A percentile compares a stretch with the other conserved stretches of the same genome.
Evolutionary conservation across 2,888 invertebrate genomes (phyloP).

Genomic region (Caprella mutica): DNA sequence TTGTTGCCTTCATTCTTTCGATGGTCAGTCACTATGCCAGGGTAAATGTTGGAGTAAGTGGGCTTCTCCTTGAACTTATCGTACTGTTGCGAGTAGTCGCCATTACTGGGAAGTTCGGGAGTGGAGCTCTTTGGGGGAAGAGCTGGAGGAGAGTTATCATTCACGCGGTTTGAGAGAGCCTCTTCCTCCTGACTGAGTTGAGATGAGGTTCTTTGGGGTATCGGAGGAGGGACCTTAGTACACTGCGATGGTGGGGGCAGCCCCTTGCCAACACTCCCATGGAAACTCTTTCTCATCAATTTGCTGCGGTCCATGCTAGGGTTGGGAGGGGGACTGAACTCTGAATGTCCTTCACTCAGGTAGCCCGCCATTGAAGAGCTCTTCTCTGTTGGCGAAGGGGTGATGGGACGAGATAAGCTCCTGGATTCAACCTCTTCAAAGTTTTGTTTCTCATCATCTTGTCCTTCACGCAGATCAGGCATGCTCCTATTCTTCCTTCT

Average conservation of each 20-base stretch:
- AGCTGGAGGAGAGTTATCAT: slow-evolving; percentile 24
- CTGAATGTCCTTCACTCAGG: slow-evolving; percentile 74
- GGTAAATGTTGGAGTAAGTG: neutral
- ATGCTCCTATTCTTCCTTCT: slow-evolving; percentile 78
- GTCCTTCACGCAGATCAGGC: slow-evolving; percentile 78
- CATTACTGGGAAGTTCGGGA: slow-evolving; percentile 25
- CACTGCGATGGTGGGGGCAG: slow-evolving; percentile 49
- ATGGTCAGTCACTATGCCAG: neutral
- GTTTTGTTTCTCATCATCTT: slow-evolving; percentile 41
- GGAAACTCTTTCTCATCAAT: slow-evolving; percentile 78
- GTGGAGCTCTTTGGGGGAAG: slow-evolving; percentile 31
- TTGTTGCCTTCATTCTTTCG: slow-evolving; percentile 34
- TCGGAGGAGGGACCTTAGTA: slow-evolving; percentile 63
- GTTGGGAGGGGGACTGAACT: slow-evolving; percentile 58
- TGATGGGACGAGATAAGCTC: slow-evolving; percentile 39
- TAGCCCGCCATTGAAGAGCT: slow-evolving; percentile 55
- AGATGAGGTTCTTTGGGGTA: slow-evolving; percentile 70
- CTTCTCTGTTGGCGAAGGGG: slow-evolving; percentile 46
- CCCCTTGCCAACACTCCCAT: slow-evolving; percentile 57
- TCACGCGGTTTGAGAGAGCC: slow-evolving; percentile 40
- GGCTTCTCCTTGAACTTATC: slow-evolving; percentile 6
- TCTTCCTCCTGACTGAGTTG: slow-evolving; percentile 47
- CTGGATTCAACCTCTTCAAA: slow-evolving; percentile 43
- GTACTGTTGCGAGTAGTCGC: slow-evolving; percentile 14
- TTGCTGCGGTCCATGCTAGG: slow-evolving; percentile 75